Conservation (phyloP, 37 sponge, comb jelly and placozoan species). For the Mnemiopsis leidyi region DNA sequence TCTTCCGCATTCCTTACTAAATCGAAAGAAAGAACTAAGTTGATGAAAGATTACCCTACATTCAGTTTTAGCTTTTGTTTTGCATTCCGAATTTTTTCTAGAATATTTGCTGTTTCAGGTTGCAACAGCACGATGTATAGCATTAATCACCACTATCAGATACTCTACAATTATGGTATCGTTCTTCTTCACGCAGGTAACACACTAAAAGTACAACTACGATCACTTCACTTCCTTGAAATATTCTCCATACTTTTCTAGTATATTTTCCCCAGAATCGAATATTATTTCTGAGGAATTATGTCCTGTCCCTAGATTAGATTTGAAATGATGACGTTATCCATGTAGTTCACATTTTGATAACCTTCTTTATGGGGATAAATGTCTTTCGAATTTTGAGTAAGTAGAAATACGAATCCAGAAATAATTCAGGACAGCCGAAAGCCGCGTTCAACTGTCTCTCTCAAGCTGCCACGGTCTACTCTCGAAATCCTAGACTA, state of each 20-base stretch:
- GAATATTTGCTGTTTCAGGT: neutral
- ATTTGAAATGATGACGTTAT: no score
- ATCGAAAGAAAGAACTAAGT: no score
- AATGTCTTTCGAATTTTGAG: no score
- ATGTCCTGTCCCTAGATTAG: no score
- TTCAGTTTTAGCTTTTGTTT: no score
- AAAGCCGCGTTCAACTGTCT: conserved; percentile 88
- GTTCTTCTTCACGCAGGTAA: conserved; percentile 85
- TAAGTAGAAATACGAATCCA: no score
- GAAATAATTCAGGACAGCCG: conserved; percentile 68
- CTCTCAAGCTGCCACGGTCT: conserved; percentile 86
- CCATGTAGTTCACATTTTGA: neutral
- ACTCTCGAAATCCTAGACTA: conserved; percentile 84
- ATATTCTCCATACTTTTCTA: neutral
- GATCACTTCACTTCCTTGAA: neutral
- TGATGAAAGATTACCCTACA: no score
- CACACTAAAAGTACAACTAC: no score
- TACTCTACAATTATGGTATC: conserved; percentile 90
- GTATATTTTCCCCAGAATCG: no score
- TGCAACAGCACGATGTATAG: conserved; percentile 52
- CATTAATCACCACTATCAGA: conserved; percentile 84
- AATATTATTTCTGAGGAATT: no score
- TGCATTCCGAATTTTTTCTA: no score
- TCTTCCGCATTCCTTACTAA: no score
- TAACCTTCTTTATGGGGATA: neutral